Conservation (phyloP, 2,113 vertebrate species). For the Cyanoramphus novaezelandiae region DNA sequence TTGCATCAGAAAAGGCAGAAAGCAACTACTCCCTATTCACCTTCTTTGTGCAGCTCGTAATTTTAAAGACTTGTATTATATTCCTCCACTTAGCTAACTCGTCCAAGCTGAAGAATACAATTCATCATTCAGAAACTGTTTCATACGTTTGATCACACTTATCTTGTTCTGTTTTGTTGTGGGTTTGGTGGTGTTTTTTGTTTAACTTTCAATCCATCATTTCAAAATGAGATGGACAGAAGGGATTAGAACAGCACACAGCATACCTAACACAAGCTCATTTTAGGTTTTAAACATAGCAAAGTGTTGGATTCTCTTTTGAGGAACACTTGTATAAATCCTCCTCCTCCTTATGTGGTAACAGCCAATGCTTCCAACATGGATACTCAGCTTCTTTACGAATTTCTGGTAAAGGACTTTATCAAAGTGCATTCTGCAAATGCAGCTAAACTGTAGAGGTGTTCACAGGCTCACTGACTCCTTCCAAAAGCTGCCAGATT, state of each 20-base stretch:
- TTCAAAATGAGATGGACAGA: not conserved
- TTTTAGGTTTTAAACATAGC: not conserved
- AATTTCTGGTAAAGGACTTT: not conserved
- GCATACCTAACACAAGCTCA: not conserved
- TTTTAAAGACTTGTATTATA: not conserved
- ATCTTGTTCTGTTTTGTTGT: not conserved
- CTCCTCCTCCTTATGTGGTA: not conserved
- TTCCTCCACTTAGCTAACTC: not conserved
- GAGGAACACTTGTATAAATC: not conserved
- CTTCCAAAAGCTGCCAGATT: not conserved
- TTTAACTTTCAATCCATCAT: not conserved
- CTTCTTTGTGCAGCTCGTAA: not conserved
- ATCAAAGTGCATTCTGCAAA: not conserved
- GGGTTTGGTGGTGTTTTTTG: not conserved
- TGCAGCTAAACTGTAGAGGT: not conserved
- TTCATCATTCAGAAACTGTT: not conserved
- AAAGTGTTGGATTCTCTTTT: not conserved
- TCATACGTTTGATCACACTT: not conserved
- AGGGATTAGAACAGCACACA: not conserved
- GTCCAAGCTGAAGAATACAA: not conserved
- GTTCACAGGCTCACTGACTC: not conserved
- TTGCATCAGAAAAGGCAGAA: not conserved
- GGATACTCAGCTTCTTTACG: not conserved
- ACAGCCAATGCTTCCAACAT: not conserved
- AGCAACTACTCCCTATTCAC: not conserved